A percentile compares a stretch with the other conserved stretches of the same genome.
Evolutionary conservation across 2,888 invertebrate species (phyloP).

Genomic region (Himalopsyche anomala): DNA sequence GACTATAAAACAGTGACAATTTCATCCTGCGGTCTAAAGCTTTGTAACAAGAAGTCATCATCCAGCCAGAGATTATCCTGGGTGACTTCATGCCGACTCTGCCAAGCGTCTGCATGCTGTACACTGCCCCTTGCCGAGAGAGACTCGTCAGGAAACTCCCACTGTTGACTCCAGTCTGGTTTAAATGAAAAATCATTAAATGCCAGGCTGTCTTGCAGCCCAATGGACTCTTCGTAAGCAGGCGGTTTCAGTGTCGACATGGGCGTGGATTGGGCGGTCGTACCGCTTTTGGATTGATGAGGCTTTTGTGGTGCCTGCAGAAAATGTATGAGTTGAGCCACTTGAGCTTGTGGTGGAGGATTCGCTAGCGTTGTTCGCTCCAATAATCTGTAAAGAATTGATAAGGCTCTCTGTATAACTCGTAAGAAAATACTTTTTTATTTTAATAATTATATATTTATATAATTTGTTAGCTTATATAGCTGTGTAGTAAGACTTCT

Average conservation of each 20-base stretch:
- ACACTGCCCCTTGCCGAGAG: conserved; percentile 72
- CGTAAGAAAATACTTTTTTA: not conserved
- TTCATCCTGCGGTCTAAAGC: conserved; percentile 93
- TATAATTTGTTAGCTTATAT: too few species aligned
- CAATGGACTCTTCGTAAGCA: conserved; percentile 71
- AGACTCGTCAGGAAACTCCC: conserved; percentile 73
- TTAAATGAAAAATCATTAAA: conserved; percentile 73
- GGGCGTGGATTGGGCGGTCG: conserved; percentile 72
- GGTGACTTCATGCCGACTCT: conserved; percentile 72
- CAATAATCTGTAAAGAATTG: conserved; percentile 73
- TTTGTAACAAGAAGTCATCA: conserved; percentile 89
- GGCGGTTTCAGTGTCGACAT: conserved; percentile 77
- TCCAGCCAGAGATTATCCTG: conserved; percentile 83
- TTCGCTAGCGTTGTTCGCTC: conserved; percentile 81
- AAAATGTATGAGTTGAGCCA: conserved; percentile 87
- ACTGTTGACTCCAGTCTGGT: conserved; percentile 77
- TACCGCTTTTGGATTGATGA: conserved; percentile 70
- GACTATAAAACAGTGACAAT: conserved; percentile 75
- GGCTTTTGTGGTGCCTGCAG: conserved; percentile 78
- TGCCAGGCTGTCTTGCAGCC: conserved; percentile 75
- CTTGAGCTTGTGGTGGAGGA: conserved; percentile 77
- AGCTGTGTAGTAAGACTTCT: not conserved
- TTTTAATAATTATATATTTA: too few species aligned
- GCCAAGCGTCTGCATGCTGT: conserved; percentile 74
- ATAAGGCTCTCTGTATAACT: not conserved